Evolutionary conservation across 2,797 vertebrate genomes (phyloP).

Genomic region (Muscicapa comitata): DNA sequence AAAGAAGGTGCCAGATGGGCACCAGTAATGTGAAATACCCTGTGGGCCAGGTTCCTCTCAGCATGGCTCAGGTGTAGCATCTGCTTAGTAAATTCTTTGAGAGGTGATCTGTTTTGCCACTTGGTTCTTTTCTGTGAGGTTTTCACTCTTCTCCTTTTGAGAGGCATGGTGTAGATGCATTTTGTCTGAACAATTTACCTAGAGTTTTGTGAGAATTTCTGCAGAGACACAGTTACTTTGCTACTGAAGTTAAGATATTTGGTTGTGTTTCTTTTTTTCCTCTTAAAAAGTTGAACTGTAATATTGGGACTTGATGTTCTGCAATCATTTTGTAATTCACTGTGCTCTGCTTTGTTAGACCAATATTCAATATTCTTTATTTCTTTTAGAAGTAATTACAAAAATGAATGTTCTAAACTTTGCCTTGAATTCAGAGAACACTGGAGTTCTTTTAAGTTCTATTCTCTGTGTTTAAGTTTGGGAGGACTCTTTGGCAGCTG

Average conservation of each 20-base stretch:
- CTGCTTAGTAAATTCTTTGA: neutral
- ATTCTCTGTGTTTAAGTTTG: neutral
- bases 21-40: neutral
- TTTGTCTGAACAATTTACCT: neutral
- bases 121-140: neutral
- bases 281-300: neutral
- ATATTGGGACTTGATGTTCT: neutral
- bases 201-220: neutral
- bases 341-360: neutral
- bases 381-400: neutral
- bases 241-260: neutral
- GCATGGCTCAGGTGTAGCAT: neutral
- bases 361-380: neutral
- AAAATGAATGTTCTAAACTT: neutral
- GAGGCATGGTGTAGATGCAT: neutral
- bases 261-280: neutral
- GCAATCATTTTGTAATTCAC: neutral
- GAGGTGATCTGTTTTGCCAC: neutral
- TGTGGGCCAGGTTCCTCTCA: neutral
- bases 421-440: neutral
- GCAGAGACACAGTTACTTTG: neutral
- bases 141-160: neutral
- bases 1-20: neutral
- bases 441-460: neutral
- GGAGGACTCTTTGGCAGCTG: neutral